Evolutionary conservation across 2,113 vertebrate genomes (phyloP), one percentile per base, ranked within the genome.

Genomic region (Mormoops blainvillei): DNA sequence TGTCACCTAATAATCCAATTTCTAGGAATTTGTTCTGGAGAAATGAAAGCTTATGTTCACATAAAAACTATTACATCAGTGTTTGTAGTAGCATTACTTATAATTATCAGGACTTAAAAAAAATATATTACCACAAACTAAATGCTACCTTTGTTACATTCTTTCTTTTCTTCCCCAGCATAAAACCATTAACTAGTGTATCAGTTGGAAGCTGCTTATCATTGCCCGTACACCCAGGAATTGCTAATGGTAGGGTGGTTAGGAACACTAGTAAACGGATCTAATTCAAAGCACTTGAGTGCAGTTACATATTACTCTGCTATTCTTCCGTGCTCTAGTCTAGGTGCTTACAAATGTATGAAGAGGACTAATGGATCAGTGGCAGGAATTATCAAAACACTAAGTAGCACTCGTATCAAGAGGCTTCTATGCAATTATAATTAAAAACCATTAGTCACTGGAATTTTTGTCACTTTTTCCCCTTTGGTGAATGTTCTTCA

Each of bases 351-450:
- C 65, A 52, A 87, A 67, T n/a, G 20, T 74, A 77, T 48, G 41
- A 70, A 89, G 52, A 50, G n/a, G 65, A 48, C 71, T 89, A 97
- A 70, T 82, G 88, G 67, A 83, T 91, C 86, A 91, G 5, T 4
- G 80, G 65, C 38, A 88, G 36, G 31, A 89, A 81, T 91, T 97
- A 96, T 80, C 80, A 11, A 96, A 93, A 95, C 81, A n/a, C 96
- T 97, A 95, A 87, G 5, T 48, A 92, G 84, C 80, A 96, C 56
- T 90, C 92, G 11, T 83, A 52, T 97, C 94, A 96, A 95, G 95
- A 94, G 83, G 68, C 68, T 71, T 83, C 95, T 98, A 94, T 74
- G 78, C 78, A 97, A 97, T 97, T 97, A 93, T 80, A 97, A 96
- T 95, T 96, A 74, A 97, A 97, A 91, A 68, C 15, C 41, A 95